phyloP scores from a whole-genome alignment of 2,113 vertebrate genomes.

The Leptosomus discolor region DNA sequence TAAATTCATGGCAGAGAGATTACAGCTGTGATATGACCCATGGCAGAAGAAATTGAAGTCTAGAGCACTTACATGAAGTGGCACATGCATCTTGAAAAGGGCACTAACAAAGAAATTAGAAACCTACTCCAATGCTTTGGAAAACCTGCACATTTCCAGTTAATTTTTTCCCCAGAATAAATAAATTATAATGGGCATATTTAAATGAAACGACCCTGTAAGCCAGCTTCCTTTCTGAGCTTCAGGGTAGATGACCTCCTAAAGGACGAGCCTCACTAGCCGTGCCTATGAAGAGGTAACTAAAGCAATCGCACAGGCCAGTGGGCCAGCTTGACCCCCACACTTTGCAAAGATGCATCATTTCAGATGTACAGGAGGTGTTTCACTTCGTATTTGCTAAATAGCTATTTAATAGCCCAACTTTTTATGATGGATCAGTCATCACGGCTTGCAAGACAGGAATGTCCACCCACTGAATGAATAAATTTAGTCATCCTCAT shows the following conservation, averaged over 20 bases:
- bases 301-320: accelerated
- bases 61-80: neutral
- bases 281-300: neutral
- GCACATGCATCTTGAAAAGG: neutral
- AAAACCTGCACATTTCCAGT: neutral
- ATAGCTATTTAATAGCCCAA: neutral
- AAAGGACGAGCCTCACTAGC: neutral
- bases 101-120: neutral
- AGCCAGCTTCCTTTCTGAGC: neutral
- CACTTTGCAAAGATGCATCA: neutral
- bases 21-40: neutral
- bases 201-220: neutral
- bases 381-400: neutral
- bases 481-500: constrained; percentile 29
- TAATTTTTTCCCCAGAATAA: neutral
- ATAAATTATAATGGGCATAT: neutral
- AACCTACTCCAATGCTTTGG: accelerated
- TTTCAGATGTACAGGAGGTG: neutral
- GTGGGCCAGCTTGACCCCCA: neutral
- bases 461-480: constrained; percentile 40
- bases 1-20: neutral
- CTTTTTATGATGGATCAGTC: neutral
- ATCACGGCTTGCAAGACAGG: constrained; percentile 2
- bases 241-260: neutral
- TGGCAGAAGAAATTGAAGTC: neutral